Conservation (phyloP, 2,113 vertebrate species). For the Riparia riparia region DNA sequence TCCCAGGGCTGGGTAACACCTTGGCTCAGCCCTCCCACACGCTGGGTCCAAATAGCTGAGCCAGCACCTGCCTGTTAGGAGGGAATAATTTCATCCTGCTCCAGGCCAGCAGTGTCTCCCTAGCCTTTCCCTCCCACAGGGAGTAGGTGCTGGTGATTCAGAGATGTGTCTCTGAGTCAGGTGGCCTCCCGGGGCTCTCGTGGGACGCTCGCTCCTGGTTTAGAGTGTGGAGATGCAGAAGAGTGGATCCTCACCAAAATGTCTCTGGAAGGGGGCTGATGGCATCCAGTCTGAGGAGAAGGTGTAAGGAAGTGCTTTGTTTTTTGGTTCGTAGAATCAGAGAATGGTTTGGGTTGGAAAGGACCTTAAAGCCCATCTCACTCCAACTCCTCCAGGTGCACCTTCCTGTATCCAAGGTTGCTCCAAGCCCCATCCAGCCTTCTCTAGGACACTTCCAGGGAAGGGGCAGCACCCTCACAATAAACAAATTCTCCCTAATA, state of each 20-base stretch:
- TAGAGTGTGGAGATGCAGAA: not conserved
- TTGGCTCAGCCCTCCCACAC: conserved; percentile 14
- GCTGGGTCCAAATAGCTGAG: conserved; percentile 26
- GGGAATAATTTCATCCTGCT: not conserved
- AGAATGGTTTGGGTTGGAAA: not conserved
- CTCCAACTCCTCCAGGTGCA: fast-evolving
- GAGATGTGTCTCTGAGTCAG: conserved; percentile 46
- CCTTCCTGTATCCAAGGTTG: fast-evolving
- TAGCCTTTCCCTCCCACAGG: conserved; percentile 17
- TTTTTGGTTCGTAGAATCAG: not conserved
- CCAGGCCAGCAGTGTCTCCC: not conserved
- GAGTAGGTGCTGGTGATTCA: conserved; percentile 61
- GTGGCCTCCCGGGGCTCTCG: not conserved
- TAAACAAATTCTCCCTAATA: not conserved
- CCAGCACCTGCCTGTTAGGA: not conserved
- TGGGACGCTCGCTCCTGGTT: not conserved
- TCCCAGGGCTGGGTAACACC: conserved; percentile 26
- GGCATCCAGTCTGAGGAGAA: not conserved
- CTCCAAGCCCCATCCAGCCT: fast-evolving
- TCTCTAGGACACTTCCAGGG: not conserved
- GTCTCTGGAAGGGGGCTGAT: not conserved
- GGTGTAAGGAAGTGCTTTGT: not conserved
- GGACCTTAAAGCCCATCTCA: not conserved
- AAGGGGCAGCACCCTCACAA: not conserved
- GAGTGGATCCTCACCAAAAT: not conserved